These are phyloP conservation scores for Alaudala cheleensis DNA, from an alignment of 2,113 vertebrate genomes.

Conservation along the genomic window DNA sequence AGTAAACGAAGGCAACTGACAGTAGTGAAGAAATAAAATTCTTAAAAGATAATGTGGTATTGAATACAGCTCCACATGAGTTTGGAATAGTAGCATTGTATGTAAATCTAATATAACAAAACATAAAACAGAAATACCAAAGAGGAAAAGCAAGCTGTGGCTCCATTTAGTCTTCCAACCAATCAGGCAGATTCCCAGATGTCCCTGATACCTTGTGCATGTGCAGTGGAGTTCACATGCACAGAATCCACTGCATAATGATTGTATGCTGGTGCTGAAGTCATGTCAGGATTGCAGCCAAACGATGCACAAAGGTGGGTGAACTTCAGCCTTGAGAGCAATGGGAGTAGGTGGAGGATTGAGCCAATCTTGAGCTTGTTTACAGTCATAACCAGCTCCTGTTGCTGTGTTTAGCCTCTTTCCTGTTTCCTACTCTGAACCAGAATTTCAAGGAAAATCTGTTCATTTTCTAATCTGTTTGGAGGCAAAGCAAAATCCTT, in stretches of 20 bases:
- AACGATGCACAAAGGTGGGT: neutral
- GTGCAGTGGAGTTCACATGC: accelerated
- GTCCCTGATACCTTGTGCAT: neutral
- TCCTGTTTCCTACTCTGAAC: neutral
- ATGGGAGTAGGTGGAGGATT: neutral
- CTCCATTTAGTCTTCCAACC: neutral
- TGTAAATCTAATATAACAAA: neutral
- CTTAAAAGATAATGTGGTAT: neutral
- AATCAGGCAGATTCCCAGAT: neutral
- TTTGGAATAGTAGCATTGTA: neutral
- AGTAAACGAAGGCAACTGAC: neutral
- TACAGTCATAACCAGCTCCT: neutral
- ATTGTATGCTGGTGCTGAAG: neutral
- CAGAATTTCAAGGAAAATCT: neutral
- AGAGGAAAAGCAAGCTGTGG: neutral
- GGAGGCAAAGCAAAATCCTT: neutral
- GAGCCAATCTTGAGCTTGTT: neutral
- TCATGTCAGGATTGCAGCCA: neutral
- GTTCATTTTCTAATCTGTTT: neutral
- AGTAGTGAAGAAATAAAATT: neutral
- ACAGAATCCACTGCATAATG: neutral
- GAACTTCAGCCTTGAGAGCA: neutral
- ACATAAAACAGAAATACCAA: neutral
- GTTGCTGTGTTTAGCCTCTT: neutral
- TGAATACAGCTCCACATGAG: neutral